Base-by-base conservation (phyloP, 2,113 vertebrate genomes). In the Melanocharis versteri region DNA sequence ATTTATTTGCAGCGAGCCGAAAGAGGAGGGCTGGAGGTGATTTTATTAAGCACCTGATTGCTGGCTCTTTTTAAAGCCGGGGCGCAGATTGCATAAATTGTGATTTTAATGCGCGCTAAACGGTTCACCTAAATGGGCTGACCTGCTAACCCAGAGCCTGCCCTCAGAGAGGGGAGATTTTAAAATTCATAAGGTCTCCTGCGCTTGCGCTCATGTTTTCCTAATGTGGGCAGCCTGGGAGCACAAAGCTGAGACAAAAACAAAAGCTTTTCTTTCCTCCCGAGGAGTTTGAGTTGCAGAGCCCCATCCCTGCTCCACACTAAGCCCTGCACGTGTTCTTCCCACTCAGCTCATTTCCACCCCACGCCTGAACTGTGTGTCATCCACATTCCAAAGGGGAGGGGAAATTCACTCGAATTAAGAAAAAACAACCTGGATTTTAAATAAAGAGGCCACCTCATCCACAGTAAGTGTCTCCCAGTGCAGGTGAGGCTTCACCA, bases 31-130 rank as follows among this genome's bases (percentile, higher is more conserved):
- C 50, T 62, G 70, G 53, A 88, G 80, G 80, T 87, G 90, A 93
- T 87, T 93, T 78, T 90, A 93, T 94, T 88, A 94, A 95, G 90
- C 80, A 94, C 76, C 90, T 81, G 88, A 93, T 78, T 60, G 64
- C 79, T 19, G 53, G 44, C 30, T 82, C 71, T 62, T 90, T 78
- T 40, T 88, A 81, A 90, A 94, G 70, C 57, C 10, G 1, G 85
- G 70, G 83, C 5, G 0, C 61, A 90, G 85, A 75, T 30, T 71
- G 88, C 68, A 93, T 71, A 89, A 75, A 93, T 78, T 68, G 83
- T 53, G 80, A 62, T 78, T 95, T 96, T 93, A 95, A 92, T 42
- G 45, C 0, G 0, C 0, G 4, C 69, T 92, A 70, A 95, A 90
- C 1, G 16, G 56, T 47, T 95, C 96, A 77, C 83, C 86, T 71